Evolutionary conservation across 2,888 invertebrate species (phyloP).

Genomic region (Platycnemis pennipes): DNA sequence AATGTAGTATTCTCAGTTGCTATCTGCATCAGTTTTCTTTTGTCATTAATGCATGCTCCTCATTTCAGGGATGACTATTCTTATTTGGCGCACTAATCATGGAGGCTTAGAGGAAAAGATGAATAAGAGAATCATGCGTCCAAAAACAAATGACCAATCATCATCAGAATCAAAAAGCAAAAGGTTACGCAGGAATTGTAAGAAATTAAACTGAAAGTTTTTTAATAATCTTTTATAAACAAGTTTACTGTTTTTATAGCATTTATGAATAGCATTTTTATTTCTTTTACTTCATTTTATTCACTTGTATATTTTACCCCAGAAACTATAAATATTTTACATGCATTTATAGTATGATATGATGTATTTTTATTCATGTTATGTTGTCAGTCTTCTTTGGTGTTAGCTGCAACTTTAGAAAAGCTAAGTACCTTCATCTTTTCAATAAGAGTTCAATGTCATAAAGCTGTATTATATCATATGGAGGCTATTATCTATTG

Average conservation of each 20-base stretch:
- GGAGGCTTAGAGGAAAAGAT: neutral
- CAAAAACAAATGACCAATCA: neutral
- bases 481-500: neutral
- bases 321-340: neutral
- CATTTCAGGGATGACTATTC: conserved; percentile 48
- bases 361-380: neutral
- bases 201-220: conserved; percentile 23
- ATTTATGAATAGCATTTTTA: conserved; percentile 17
- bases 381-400: neutral
- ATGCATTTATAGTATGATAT: neutral
- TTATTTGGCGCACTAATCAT: conserved; percentile 48
- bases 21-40: neutral
- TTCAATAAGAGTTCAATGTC: neutral
- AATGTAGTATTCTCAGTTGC: neutral
- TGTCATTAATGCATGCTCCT: neutral
- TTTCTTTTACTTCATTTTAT: neutral
- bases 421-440: neutral
- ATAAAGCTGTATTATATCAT: neutral
- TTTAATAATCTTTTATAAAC: neutral
- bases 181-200: conserved; percentile 28
- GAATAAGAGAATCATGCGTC: neutral
- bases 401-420: neutral
- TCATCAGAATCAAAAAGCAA: conserved; percentile 18
- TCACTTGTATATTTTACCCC: neutral
- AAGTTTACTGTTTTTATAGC: conserved; percentile 14